Base-by-base conservation (phyloP, 2,113 vertebrate species). In the Sorex fumeus region DNA sequence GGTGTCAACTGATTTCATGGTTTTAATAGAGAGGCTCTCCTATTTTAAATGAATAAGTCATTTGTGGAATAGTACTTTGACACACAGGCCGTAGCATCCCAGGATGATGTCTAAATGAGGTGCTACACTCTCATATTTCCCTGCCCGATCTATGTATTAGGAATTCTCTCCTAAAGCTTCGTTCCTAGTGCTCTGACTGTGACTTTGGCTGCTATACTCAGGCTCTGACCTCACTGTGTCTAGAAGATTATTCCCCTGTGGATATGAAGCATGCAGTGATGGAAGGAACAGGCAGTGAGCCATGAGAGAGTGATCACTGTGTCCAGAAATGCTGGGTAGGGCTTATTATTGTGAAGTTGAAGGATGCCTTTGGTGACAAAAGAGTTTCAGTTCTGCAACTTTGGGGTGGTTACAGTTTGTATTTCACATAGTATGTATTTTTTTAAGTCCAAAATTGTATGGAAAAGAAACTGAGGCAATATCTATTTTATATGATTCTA, bases 381-480 rank as follows among this genome's bases (percentile, higher is more conserved):
- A 18, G 76, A 84, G 85, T 93, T 96, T 96, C 78, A 94, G 85
- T 91, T 97, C 81, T 93, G 32, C 84, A 87, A 83, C 80, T 93
- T 43, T 85, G 83, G 67, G 66, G 47, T 60, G n/a, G 43, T 69
- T 45, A 60, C 23, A 67, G 45, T 93, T 94, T 91, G 8, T 81
- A 16, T 87, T 91, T 93, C 85, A 53, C 36, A 57, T 36, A 75
- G 45, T 36, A 64, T 64, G 82, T 25, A 43, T 32, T 43, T 30
- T 64, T 50, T 50, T 8, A 10, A n/a, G 23, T 60, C 18, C 57
- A 60, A 21, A 60, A 23, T 60, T 60, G 57, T 60, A 7, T 60
- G 57, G 18, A 19, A 91, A 94, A 85, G 64, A 7, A 84, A 43
- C 50, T 45, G 75, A 93, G 64, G 13, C 47, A 83, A 40, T 16